A percentile compares a stretch with the other conserved stretches of the same genome.
Conservation (phyloP, 2,113 vertebrate genomes). For the Sinocyclocheilus grahami region DNA sequence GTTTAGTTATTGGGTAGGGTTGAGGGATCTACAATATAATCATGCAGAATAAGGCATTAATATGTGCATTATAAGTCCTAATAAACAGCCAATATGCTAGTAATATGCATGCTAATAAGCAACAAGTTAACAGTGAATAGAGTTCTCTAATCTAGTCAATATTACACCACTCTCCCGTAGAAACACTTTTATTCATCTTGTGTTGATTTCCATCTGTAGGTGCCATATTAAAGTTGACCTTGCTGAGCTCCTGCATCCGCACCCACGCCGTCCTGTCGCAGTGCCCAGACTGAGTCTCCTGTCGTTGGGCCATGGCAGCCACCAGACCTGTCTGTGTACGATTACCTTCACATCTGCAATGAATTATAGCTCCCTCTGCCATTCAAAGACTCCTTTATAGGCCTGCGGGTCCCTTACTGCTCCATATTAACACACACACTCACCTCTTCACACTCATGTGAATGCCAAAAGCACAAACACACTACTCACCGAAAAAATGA, state of each 20-base stretch:
- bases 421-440: constrained; percentile 64
- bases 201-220: not conserved
- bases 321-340: constrained; percentile 77
- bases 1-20: too few species aligned
- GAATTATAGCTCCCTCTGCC: constrained; percentile 67
- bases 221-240: constrained; percentile 6
- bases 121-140: too few species aligned
- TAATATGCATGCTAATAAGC: too few species aligned
- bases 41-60: too few species aligned
- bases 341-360: constrained; percentile 80
- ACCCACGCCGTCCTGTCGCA: constrained; percentile 58
- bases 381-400: constrained; percentile 81
- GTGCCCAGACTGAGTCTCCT: constrained; percentile 70
- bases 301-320: constrained; percentile 70
- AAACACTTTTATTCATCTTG: not conserved
- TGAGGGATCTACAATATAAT: too few species aligned
- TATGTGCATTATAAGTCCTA: too few species aligned
- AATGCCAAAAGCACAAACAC: constrained; percentile 32
- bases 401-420: constrained; percentile 70
- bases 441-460: constrained; percentile 46
- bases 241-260: constrained; percentile 25
- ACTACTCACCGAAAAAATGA: constrained; percentile 28
- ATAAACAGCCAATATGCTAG: too few species aligned
- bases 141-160: too few species aligned
- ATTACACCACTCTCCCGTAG: too few species aligned